A percentile compares a stretch with the other conserved stretches of the same genome.
Evolutionary conservation across 30 jellyfish, hydroid and myxozoan genomes (phyloP).

Genomic region (Aurelia aurita complex sp. Pacific): DNA sequence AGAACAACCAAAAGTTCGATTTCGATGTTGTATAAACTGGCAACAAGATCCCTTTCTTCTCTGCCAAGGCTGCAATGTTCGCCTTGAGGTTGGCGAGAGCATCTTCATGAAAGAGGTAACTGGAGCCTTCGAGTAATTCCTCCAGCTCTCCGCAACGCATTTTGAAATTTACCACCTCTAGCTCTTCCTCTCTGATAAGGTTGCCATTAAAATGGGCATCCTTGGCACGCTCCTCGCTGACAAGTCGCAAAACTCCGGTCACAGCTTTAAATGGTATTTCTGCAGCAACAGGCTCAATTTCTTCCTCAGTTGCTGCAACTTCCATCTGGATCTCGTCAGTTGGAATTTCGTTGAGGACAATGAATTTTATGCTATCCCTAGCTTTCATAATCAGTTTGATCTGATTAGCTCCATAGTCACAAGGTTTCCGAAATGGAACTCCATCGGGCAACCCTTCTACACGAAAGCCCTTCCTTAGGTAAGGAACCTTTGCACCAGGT

Average conservation of each 20-base stretch:
- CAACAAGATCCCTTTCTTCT: conserved; percentile 6
- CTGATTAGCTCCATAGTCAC: too few species aligned
- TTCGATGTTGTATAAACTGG: conserved; percentile 4
- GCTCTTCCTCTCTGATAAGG: conserved; percentile 6
- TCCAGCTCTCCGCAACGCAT: not conserved
- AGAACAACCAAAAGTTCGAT: conserved; percentile 24
- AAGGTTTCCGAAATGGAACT: too few species aligned
- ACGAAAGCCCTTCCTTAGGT: too few species aligned
- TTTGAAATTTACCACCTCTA: not conserved
- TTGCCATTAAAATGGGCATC: conserved; percentile 30
- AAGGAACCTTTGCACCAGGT: too few species aligned
- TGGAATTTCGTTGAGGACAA: too few species aligned
- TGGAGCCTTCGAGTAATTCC: conserved; percentile 2
- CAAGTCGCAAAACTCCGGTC: not conserved
- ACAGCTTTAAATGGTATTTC: too few species aligned
- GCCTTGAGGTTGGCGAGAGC: not conserved
- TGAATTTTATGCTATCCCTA: too few species aligned
- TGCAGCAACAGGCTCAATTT: too few species aligned
- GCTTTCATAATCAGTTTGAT: too few species aligned
- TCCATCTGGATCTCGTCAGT: too few species aligned
- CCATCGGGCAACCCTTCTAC: too few species aligned
- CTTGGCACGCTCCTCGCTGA: conserved; percentile 18
- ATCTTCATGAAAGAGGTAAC: conserved; percentile 13
- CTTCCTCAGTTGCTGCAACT: too few species aligned
- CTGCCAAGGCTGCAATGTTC: not conserved